phyloP scores from a whole-genome alignment of 2,888 invertebrate genomes.

The Melanchra persicariae region DNA sequence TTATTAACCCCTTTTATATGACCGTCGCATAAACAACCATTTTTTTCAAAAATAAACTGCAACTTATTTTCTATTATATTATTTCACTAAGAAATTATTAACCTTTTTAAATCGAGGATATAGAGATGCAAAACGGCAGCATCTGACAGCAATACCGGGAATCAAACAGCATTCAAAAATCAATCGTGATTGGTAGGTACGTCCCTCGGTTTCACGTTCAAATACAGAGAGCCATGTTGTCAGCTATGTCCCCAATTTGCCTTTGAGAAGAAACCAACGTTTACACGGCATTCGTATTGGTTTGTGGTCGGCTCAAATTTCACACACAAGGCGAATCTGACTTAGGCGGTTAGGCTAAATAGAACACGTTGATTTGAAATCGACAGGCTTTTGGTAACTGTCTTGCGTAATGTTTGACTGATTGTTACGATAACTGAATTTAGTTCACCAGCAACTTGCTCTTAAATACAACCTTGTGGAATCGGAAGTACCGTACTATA shows the following conservation, averaged over 20 bases:
- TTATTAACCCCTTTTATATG: too few species aligned
- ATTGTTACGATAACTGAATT: too few species aligned
- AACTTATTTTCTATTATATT: too few species aligned
- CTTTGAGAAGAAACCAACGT: conserved; percentile 42
- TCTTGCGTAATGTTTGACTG: too few species aligned
- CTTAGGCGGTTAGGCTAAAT: conserved; percentile 16
- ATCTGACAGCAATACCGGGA: not conserved
- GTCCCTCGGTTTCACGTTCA: conserved; percentile 24
- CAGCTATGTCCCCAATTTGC: conserved; percentile 41
- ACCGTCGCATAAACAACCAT: too few species aligned
- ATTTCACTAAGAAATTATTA: not conserved
- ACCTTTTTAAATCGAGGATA: not conserved
- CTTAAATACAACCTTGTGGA: too few species aligned
- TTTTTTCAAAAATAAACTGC: too few species aligned
- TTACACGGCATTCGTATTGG: conserved; percentile 32
- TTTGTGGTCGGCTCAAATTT: conserved; percentile 27
- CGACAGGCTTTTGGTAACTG: not conserved
- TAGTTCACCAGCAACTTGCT: too few species aligned
- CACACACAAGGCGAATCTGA: conserved; percentile 14
- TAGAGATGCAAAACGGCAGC: not conserved
- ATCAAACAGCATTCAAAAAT: conserved; percentile 18
- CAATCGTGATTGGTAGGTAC: conserved; percentile 29
- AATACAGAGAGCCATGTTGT: conserved; percentile 37
- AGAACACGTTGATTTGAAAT: conserved; percentile 7
- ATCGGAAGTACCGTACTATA: too few species aligned